These are phyloP conservation scores for Sebastes elongatus DNA, from an alignment of 2,797 vertebrate genomes.

Conservation along the genomic window DNA sequence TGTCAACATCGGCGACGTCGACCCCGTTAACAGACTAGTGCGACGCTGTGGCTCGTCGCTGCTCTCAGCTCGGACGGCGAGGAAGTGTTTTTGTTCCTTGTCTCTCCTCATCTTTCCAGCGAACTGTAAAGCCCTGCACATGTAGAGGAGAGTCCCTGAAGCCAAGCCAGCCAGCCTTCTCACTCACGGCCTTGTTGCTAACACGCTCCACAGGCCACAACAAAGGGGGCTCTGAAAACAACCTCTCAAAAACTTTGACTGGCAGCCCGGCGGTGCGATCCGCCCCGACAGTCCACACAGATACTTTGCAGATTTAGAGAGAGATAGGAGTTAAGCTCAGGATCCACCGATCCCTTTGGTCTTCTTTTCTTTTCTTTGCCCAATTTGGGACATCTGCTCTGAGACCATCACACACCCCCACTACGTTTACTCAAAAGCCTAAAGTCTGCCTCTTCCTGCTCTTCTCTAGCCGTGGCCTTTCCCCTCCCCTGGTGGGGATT, in stretches of 20 bases:
- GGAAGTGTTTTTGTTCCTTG: conserved; percentile 50
- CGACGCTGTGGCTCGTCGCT: not conserved
- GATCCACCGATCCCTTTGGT: conserved; percentile 57
- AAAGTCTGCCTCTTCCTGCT: conserved; percentile 66
- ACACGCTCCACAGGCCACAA: conserved; percentile 67
- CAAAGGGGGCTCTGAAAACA: conserved; percentile 68
- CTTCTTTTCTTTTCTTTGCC: conserved; percentile 62
- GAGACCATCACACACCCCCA: conserved; percentile 53
- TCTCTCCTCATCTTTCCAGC: conserved; percentile 61
- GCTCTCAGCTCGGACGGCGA: not conserved
- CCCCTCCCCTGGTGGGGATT: conserved; percentile 70
- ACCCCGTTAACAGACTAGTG: conserved; percentile 41
- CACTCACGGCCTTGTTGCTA: conserved; percentile 58
- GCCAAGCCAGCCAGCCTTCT: conserved; percentile 49
- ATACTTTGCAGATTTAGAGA: conserved; percentile 61
- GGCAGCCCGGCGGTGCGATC: conserved; percentile 52
- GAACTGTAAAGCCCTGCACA: conserved; percentile 57
- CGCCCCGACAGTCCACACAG: conserved; percentile 39
- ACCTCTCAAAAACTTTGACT: conserved; percentile 64
- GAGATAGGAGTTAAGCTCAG: conserved; percentile 62
- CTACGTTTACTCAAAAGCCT: conserved; percentile 71
- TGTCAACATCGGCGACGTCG: conserved; percentile 28
- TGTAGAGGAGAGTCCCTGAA: conserved; percentile 58
- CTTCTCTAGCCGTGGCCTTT: conserved; percentile 44
- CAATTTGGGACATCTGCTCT: conserved; percentile 78